Percentiles rank a stretch among this genome's conserved stretches.
Evolutionary conservation across 1,140 invertebrate genomes (phyloP).

Genomic region (Andricus grossulariae): DNA sequence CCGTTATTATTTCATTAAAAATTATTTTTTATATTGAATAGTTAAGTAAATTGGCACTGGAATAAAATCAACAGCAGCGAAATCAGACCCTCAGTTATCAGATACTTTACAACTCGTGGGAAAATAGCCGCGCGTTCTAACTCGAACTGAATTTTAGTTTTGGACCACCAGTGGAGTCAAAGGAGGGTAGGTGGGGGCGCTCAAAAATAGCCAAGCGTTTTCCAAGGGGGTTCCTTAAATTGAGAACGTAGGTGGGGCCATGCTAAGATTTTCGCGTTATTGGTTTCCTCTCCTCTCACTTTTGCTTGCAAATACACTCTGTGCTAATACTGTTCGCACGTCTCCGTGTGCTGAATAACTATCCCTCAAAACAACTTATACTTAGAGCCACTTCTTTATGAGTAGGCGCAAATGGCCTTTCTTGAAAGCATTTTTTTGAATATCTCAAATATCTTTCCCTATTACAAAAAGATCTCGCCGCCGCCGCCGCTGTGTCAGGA

Average conservation of each 20-base stretch:
- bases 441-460: too few species aligned
- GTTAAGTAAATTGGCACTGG: background rate
- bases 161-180: conserved; percentile 21
- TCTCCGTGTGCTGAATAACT: background rate
- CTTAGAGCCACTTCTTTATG: conserved; percentile 23
- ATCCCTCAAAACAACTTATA: conserved; percentile 16
- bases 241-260: conserved; percentile 43
- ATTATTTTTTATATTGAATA: background rate
- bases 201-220: conserved; percentile 59
- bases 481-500: too few species aligned
- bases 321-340: background rate
- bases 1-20: background rate
- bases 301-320: background rate
- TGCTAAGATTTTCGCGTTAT: conserved; percentile 45
- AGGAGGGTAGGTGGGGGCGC: conserved; percentile 27
- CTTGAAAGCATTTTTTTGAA: too few species aligned
- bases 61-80: background rate
- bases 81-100: conserved; percentile 34
- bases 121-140: conserved; percentile 25
- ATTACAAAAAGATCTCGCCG: too few species aligned
- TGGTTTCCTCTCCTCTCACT: conserved; percentile 34
- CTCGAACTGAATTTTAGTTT: conserved; percentile 49
- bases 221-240: conserved; percentile 42
- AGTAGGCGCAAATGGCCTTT: too few species aligned
- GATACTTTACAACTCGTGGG: conserved; percentile 33